phyloP scores from a whole-genome alignment of 1,140 invertebrate genomes.

The Lethrus apterus region DNA sequence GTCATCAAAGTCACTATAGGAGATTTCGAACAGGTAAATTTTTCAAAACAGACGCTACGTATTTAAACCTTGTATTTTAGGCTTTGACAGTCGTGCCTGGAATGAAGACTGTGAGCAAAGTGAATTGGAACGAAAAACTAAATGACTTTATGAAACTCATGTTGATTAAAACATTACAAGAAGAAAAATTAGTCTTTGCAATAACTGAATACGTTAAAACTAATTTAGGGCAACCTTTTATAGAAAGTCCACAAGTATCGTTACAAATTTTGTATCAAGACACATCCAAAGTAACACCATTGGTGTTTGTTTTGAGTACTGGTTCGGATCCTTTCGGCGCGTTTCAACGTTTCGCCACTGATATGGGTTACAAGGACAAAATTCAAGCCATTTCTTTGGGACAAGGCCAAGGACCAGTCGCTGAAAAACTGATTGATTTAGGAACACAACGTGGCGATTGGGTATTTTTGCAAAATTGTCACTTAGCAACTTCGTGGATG shows the following conservation, averaged over 20 bases:
- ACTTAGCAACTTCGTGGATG: constrained; percentile 90
- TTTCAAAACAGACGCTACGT: constrained; percentile 3
- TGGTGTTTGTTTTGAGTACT: constrained; percentile 85
- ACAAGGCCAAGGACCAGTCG: constrained; percentile 81
- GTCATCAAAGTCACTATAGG: constrained; percentile 53
- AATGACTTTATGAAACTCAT: constrained; percentile 73
- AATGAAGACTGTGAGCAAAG: constrained; percentile 25
- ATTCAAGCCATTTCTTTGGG: constrained; percentile 81
- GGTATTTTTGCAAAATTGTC: constrained; percentile 87
- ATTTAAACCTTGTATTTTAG: constrained; percentile 32
- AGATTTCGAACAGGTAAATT: constrained; percentile 49
- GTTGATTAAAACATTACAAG: constrained; percentile 67
- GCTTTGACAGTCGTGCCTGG: constrained; percentile 47
- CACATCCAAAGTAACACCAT: constrained; percentile 63
- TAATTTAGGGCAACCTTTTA: constrained; percentile 69
- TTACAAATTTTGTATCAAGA: constrained; percentile 65
- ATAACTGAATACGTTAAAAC: constrained; percentile 69
- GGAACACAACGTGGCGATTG: constrained; percentile 66
- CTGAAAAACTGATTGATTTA: constrained; percentile 70
- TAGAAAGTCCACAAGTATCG: constrained; percentile 65
- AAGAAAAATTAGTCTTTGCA: constrained; percentile 75
- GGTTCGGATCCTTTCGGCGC: constrained; percentile 84
- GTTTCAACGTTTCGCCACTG: constrained; percentile 70
- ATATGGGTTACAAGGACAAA: constrained; percentile 67
- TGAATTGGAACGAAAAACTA: constrained; percentile 56